These are phyloP conservation scores for Ptyas mucosa DNA, from an alignment of 2,113 vertebrate genomes.

Conservation along the genomic window DNA sequence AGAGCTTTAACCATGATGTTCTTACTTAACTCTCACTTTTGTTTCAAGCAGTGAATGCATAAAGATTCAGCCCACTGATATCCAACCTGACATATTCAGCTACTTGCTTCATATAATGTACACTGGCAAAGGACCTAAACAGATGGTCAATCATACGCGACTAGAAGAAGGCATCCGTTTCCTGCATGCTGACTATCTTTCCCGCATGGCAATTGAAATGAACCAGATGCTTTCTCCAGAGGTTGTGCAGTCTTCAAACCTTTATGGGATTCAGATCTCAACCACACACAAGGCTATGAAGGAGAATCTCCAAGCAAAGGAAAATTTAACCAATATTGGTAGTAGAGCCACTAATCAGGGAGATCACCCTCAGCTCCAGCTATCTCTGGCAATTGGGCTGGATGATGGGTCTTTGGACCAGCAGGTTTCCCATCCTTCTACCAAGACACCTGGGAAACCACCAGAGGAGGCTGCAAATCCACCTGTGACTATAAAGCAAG, in stretches of 20 bases:
- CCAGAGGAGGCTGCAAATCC: conserved; percentile 75
- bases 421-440: conserved; percentile 61
- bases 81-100: conserved; percentile 98
- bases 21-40: conserved; percentile 48
- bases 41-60: conserved; percentile 88
- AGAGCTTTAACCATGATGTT: neutral
- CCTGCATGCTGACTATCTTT: conserved; percentile 92
- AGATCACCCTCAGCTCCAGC: conserved; percentile 74
- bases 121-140: conserved; percentile 89
- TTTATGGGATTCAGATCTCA: conserved; percentile 97
- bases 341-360: conserved; percentile 59
- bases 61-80: conserved; percentile 97
- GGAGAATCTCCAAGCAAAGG: conserved; percentile 71
- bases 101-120: conserved; percentile 98
- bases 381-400: conserved; percentile 81
- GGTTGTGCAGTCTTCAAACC: conserved; percentile 84
- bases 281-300: conserved; percentile 80
- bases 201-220: conserved; percentile 76
- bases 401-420: conserved; percentile 74
- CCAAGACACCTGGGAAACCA: conserved; percentile 65
- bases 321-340: conserved; percentile 61
- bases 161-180: conserved; percentile 95
- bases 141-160: conserved; percentile 85
- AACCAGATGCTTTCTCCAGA: conserved; percentile 74
- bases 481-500: conserved; percentile 82